phyloP scores from a whole-genome alignment of 2,113 vertebrate genomes.

The Peromyscus californicus region DNA sequence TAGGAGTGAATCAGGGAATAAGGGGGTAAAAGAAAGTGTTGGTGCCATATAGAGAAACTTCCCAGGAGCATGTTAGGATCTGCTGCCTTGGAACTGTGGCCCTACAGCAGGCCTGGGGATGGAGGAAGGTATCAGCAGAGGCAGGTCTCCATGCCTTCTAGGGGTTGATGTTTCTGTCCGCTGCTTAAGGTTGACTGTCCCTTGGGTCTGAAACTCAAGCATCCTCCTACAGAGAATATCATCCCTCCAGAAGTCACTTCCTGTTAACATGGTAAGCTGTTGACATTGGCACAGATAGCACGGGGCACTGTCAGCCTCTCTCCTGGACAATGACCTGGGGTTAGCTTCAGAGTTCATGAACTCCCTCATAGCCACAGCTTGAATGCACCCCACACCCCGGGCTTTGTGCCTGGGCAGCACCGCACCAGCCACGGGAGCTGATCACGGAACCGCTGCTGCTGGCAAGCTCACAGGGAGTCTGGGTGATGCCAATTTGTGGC shows the following conservation, averaged over 20 bases:
- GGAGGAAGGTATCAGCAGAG: rapidly evolving
- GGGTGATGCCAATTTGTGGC: constrained; percentile 81
- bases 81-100: rapidly evolving
- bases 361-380: rapidly evolving
- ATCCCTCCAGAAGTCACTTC: rapidly evolving
- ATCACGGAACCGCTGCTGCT: constrained; percentile 17
- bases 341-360: rapidly evolving
- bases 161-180: rapidly evolving
- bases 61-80: background rate
- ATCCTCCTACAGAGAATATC: rapidly evolving
- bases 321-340: background rate
- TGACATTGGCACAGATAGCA: rapidly evolving
- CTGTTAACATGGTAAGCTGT: background rate
- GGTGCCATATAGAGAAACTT: background rate
- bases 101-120: background rate
- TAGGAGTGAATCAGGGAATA: no score
- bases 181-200: background rate
- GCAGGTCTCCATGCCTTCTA: rapidly evolving
- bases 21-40: no score
- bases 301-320: background rate
- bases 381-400: rapidly evolving
- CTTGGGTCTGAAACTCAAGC: background rate
- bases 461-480: background rate
- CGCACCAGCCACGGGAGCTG: background rate
- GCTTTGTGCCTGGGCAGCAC: background rate